Base-by-base conservation (phyloP, 2,888 invertebrate species). In the Globia sparganii region DNA sequence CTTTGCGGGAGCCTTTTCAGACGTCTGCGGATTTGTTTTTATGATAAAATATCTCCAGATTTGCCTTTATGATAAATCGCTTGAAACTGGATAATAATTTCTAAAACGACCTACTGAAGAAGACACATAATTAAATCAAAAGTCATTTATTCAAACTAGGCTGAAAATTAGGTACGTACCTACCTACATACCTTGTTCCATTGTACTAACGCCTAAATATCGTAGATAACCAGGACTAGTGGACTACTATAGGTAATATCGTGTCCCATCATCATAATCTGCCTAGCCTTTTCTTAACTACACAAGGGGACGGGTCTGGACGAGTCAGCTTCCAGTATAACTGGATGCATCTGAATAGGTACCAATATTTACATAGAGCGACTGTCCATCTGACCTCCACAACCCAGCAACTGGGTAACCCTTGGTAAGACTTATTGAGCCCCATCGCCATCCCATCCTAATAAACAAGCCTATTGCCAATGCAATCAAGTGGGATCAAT, bases 401-500 rank as follows among this genome's bases (percentile, higher is more conserved):
- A 68, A 37, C 4, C 1, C n/a, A 72, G 40, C n/a, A 40, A 40
- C 53, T 53, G 18, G 18, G 43, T 34, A 4, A 37, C 3, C 15
- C 9, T 25, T 58, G 56, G n/a, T 73, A 31, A 31, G 15, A 56
- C 21, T 46, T 15, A 37, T 37, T 59, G 59, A 77, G 75, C 37
- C 25, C 40, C 9, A 53, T 65, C 40, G 43, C 34, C 58, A 81
- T 66, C 75, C 49, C 61, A 56, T 46, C 34, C n/a, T 59, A 34
- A 56, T 28, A 58, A 72, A n/a, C 37, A 65, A 62, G 59, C 56
- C 65, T 69, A 78, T 78, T 72, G 84, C 72, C 72, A 78, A 82
- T 68, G 64, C 85, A 85, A 83, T 76, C 71, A 81, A 77, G 67
- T 81, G 89, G 86, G 87, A 87, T 83, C 87, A 88, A 88, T 75